Evolutionary conservation across 2,888 invertebrate genomes (phyloP).

Genomic region (Tanypteryx hageni): DNA sequence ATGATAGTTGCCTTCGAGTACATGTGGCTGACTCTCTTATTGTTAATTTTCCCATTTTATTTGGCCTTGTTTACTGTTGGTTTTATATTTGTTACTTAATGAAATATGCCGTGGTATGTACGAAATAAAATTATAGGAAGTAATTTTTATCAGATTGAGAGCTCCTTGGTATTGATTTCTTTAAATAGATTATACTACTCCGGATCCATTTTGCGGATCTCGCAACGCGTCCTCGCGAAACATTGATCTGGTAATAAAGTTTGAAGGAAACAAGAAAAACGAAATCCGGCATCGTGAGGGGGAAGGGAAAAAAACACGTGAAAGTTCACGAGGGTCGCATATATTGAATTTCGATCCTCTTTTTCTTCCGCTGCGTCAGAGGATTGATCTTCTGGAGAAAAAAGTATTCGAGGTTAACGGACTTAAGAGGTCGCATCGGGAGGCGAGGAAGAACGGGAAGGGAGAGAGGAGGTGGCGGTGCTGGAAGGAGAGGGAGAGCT

Average conservation of each 20-base stretch:
- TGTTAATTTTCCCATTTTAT: too few species aligned
- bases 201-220: too few species aligned
- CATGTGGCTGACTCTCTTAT: too few species aligned
- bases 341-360: conserved; percentile 17
- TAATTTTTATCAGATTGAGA: too few species aligned
- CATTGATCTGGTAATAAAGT: background rate
- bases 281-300: background rate
- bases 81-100: too few species aligned
- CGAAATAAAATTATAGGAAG: too few species aligned
- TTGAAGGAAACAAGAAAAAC: background rate
- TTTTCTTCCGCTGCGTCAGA: background rate
- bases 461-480: background rate
- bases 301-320: background rate
- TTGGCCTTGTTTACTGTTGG: too few species aligned
- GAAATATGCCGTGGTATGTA: too few species aligned
- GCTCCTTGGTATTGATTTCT: too few species aligned
- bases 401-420: conserved; percentile 19
- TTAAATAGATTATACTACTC: too few species aligned
- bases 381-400: conserved; percentile 9
- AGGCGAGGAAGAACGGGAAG: background rate
- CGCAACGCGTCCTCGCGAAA: too few species aligned
- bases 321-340: background rate
- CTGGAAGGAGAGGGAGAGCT: background rate
- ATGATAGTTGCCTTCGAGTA: too few species aligned
- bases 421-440: background rate